Percentiles rank a stretch among this genome's conserved stretches.
phyloP scores from a whole-genome alignment of 1,140 invertebrate genomes.

The Bilobella aurantiaca region DNA sequence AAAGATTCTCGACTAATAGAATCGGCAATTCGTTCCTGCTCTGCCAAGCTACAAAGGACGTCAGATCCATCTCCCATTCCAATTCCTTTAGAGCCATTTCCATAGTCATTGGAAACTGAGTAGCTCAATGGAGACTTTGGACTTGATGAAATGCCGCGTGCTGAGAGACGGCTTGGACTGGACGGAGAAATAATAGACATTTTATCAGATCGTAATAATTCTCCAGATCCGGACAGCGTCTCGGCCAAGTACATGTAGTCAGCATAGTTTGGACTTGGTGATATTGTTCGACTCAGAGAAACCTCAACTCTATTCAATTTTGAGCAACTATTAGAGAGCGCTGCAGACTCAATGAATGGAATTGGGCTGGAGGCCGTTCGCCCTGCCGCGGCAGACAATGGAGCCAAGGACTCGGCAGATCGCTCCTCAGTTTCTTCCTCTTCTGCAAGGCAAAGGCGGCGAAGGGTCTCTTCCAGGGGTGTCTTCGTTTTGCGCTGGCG shows the following conservation, averaged over 20 bases:
- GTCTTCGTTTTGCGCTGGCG: conserved; percentile 5
- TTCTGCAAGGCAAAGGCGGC: conserved; percentile 24
- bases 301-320: background rate
- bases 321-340: no score
- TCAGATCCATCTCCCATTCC: no score
- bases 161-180: background rate
- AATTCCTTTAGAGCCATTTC: no score
- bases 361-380: background rate
- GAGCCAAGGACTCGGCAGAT: no score
- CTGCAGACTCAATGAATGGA: background rate
- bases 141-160: background rate
- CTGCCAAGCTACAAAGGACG: no score
- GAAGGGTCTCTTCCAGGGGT: conserved; percentile 30
- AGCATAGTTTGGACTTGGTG: background rate
- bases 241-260: background rate
- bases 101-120: no score
- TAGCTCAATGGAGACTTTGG: conserved; percentile 39
- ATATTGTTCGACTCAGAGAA: background rate
- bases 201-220: background rate
- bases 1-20: conserved; percentile 37
- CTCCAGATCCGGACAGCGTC: background rate
- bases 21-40: conserved; percentile 50
- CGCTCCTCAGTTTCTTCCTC: conserved; percentile 36
- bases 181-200: background rate
- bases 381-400: background rate